Evolutionary conservation across 2,113 vertebrate genomes (phyloP), one percentile per base, ranked within the genome.

Genomic region (Larimichthys crocea): DNA sequence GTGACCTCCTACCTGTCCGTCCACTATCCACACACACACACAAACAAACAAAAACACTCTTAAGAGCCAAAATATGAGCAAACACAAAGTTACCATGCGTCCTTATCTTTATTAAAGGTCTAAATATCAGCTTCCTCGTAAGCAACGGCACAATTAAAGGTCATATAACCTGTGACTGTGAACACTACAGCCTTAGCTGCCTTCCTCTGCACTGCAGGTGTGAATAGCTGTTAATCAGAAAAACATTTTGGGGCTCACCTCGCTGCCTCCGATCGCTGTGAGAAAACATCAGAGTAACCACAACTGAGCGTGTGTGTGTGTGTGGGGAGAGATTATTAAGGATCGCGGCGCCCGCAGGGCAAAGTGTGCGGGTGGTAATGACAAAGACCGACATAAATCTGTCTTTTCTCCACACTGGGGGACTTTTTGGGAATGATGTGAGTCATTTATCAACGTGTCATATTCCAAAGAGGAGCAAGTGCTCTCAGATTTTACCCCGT

Each of bases 401-500:
- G 46, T 83, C 76, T 53, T 52, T 42, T 19, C 53, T 79, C 46
- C 57, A 22, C 26, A 11, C 6, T 0, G 14, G 82, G 87, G 85
- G 76, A 35, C 35, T 42, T 91, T 88, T 86, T 86, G 50, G 62
- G 16, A 73, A 61, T 11, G 63, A 52, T 52, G 63, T 69, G 72
- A 72, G n/a, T 68, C n/a, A 42, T 74, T 87, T 67, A 83, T 81
- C 35, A 0, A 0, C 40, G 46, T 53, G 61, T 91, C 79, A 19
- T 80, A 62, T 88, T 91, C 84, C 88, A 91, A 87, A 90, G 77
- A 80, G 46, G 42, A 80, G 71, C 29, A 29, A 57, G 12, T 52
- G 56, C 72, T 87, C 12, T 64, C 16, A 63, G n/a, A 24, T 60
- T 64, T 73, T 66, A 67, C 40, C 73, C 56, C 1, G 15, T 77